Percentiles rank a stretch among this genome's conserved stretches.
Evolutionary conservation across 2,888 invertebrate genomes (phyloP).

Genomic region (Dione juno): DNA sequence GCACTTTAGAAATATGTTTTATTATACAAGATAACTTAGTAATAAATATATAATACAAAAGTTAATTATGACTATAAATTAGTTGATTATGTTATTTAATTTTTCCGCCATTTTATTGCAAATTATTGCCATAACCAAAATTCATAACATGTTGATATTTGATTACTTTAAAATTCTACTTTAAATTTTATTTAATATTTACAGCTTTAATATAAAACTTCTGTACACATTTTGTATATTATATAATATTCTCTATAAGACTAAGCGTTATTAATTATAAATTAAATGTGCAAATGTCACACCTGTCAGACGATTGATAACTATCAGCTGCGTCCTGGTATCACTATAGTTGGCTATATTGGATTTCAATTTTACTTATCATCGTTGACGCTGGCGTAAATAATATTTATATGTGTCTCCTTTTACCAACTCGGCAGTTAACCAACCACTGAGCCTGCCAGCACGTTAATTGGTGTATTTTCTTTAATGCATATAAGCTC

Average conservation of each 20-base stretch:
- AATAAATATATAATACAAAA: not conserved
- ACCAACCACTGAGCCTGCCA: not conserved
- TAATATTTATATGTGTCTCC: conserved; percentile 8
- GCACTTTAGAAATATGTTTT: not conserved
- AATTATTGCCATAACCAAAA: conserved; percentile 20
- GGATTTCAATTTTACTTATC: conserved; percentile 28
- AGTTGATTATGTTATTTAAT: too few relatives aligned
- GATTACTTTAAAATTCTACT: not conserved
- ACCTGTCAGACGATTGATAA: conserved; percentile 5
- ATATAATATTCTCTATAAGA: too few relatives aligned
- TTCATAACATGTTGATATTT: not conserved
- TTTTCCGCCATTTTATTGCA: conserved; percentile 16
- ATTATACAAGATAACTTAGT: not conserved
- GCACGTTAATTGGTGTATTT: conserved; percentile 41
- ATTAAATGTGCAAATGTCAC: conserved; percentile 7
- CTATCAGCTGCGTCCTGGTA: not conserved
- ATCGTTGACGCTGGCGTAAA: conserved; percentile 11
- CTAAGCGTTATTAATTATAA: too few relatives aligned
- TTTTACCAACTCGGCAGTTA: conserved; percentile 8
- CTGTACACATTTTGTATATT: not conserved
- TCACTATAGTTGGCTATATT: not conserved
- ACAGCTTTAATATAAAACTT: not conserved
- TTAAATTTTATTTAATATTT: not conserved
- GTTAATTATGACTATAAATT: not conserved
- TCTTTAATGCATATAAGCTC: conserved; percentile 63